Evolutionary conservation across 2,888 invertebrate species (phyloP).

Genomic region (Agriopis leucophaearia): DNA sequence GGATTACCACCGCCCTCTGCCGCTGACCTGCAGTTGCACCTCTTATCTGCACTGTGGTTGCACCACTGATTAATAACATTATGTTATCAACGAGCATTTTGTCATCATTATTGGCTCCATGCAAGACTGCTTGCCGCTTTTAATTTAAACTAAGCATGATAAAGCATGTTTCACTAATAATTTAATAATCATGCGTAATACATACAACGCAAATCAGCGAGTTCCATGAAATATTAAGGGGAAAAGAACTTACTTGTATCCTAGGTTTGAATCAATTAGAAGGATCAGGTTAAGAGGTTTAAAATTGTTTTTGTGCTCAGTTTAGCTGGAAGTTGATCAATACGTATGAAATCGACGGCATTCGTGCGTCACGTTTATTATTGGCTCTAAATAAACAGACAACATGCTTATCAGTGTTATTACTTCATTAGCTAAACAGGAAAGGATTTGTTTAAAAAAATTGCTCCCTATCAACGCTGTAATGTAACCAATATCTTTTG

Average conservation of each 20-base stretch:
- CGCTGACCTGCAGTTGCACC: conserved; percentile 31
- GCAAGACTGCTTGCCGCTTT: conserved; percentile 5
- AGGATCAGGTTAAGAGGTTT: neutral
- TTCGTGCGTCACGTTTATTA: conserved; percentile 41
- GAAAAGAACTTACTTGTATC: neutral
- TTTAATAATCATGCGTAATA: conserved; percentile 4
- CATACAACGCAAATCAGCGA: neutral
- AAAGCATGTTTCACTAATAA: conserved; percentile 5
- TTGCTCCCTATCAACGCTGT: conserved; percentile 13
- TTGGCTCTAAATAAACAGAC: conserved; percentile 39
- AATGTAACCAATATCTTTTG: conserved; percentile 25
- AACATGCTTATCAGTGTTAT: conserved; percentile 43
- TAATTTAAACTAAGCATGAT: conserved; percentile 7
- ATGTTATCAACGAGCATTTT: conserved; percentile 3
- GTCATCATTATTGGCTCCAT: neutral
- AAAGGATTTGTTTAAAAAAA: conserved; percentile 36
- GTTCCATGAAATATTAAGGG: conserved; percentile 8
- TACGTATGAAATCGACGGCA: conserved; percentile 5
- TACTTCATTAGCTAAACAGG: conserved; percentile 45
- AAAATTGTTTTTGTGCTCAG: conserved; percentile 5
- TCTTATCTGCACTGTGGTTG: conserved; percentile 28
- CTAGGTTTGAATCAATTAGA: conserved; percentile 2
- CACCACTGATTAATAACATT: conserved; percentile 9
- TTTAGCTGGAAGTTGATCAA: conserved; percentile 17
- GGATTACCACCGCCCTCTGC: conserved; percentile 29